Base-by-base conservation (phyloP, 2,888 invertebrate species). In the Physocephala rufipes region DNA sequence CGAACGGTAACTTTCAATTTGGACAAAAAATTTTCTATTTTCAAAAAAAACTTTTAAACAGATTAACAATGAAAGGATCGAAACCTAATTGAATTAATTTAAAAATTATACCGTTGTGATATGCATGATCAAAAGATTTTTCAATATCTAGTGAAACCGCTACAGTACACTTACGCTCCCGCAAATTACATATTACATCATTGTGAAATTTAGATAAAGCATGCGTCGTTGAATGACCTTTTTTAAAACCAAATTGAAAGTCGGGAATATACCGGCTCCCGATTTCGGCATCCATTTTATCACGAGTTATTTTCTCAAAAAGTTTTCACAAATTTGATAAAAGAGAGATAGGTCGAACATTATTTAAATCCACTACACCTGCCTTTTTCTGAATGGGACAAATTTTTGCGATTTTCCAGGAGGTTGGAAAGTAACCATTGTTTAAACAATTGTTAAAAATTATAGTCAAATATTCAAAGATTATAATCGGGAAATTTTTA, bases 191-290 rank as follows among this genome's bases (percentile, higher is more conserved):
- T 9, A 65, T 58, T 2, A 75, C 30, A 26, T 71, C 73, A 59
- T 69, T 63, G 2, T 73, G 71, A 24, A 75, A 66, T 64, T 75
- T 74, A 0, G 74, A 47, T 4, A 74, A 58, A 0, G 68, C 75
- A 36, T 71, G 70, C 2, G 26, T 15, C 1, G 73, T 74, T 0
- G 67, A 72, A 36, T 70, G 70, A 3, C 43, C 67, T 13, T 28
- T 47, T 9, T 67, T 69, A 30, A 75, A 75, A 0, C 73, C 73
- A 36, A 73, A 73, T 62, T 73, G 67, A 36, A 36, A 36, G 36
- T 36, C 36, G 5, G 36, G 36, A 9, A 36, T 36, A 36, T 36
- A 36, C 36, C 9, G 36, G 9, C 9, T 36, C 4, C 3, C 19
- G 12, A n/a, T 3, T n/a, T 49, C 5, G 16, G 49, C 15, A 3